phyloP scores from a whole-genome alignment of 2,113 vertebrate species.

The Aphyosemion australe region DNA sequence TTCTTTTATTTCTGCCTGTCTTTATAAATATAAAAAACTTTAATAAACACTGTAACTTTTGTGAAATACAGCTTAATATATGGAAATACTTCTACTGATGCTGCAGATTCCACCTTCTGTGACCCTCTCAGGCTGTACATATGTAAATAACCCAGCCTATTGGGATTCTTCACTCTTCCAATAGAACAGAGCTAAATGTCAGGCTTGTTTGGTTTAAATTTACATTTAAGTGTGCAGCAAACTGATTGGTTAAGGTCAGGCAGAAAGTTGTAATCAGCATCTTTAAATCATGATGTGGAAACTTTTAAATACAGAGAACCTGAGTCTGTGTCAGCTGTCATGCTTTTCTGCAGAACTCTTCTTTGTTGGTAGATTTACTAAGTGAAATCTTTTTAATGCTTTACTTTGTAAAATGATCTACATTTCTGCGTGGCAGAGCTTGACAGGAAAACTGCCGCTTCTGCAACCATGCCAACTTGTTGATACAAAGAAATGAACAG shows the following conservation, averaged over 20 bases:
- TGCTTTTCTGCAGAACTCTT: conserved; percentile 5
- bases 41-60: not conserved
- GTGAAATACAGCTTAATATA: too few relatives aligned
- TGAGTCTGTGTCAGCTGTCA: conserved; percentile 17
- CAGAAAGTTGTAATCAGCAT: conserved; percentile 45
- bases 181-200: conserved; percentile 29
- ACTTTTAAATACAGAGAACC: conserved; percentile 53
- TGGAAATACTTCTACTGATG: not conserved
- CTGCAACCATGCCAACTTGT: conserved; percentile 1
- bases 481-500: not conserved
- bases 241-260: conserved; percentile 40
- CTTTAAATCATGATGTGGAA: conserved; percentile 43
- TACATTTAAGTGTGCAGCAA: conserved; percentile 31
- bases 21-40: conserved; percentile 16
- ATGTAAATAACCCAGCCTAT: conserved; percentile 14
- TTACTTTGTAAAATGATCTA: not conserved
- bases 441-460: not conserved
- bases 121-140: conserved; percentile 20
- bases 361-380: not conserved
- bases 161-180: conserved; percentile 19
- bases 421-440: not conserved
- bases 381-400: not conserved
- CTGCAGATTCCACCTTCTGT: conserved; percentile 21
- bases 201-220: conserved; percentile 34
- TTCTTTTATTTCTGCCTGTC: not conserved